Conservation (phyloP, 2,113 vertebrate species). For the Burhinus oedicnemus region DNA sequence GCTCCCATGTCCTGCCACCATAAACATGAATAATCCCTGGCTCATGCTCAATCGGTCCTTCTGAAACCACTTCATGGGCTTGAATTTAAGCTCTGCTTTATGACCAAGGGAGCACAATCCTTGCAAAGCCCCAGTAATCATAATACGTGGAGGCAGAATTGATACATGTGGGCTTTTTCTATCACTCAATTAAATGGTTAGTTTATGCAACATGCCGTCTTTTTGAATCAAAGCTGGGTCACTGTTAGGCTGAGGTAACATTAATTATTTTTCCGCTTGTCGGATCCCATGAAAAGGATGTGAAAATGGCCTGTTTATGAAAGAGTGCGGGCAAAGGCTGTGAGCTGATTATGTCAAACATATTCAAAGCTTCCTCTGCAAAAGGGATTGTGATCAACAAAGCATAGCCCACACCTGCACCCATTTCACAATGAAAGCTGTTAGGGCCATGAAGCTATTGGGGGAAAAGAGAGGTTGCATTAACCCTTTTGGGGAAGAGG, state of each 20-base stretch:
- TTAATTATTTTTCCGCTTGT: constrained; percentile 99
- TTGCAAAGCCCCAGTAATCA: constrained; percentile 65
- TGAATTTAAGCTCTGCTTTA: constrained; percentile 59
- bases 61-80: constrained; percentile 21
- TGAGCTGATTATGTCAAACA: constrained; percentile 97
- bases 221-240: constrained; percentile 89
- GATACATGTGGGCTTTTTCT: constrained; percentile 78
- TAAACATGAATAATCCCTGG: constrained; percentile 44
- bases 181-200: constrained; percentile 90
- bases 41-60: constrained; percentile 32
- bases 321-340: constrained; percentile 84
- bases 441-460: constrained; percentile 72
- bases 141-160: constrained; percentile 68
- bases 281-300: constrained; percentile 92
- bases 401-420: constrained; percentile 92
- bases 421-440: constrained; percentile 78
- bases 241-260: constrained; percentile 94
- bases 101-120: constrained; percentile 55
- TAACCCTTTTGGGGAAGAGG: constrained; percentile 63
- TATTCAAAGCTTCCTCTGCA: constrained; percentile 89
- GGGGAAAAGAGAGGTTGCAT: constrained; percentile 64
- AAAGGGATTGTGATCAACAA: constrained; percentile 92
- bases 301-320: constrained; percentile 85
- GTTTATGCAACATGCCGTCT: constrained; percentile 88
- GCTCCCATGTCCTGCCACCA: neutral